Base-by-base conservation (phyloP, 2,888 invertebrate genomes). In the Trissoscelio sp. region DNA sequence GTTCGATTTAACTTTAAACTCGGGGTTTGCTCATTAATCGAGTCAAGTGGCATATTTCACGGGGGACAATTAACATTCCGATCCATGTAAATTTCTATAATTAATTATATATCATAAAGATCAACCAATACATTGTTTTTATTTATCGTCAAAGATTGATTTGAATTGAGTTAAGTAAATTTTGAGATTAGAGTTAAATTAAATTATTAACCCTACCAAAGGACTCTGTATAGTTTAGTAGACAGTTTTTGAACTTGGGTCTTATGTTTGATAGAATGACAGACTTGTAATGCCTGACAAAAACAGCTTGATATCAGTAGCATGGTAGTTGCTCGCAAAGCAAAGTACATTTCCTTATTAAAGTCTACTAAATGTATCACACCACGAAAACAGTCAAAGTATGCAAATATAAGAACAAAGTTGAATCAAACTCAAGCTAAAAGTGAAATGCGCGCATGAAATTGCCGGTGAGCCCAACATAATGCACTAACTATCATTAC, bases 401-500 rank as follows among this genome's bases (percentile, higher is more conserved):
- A 73, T 62, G 72, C 62, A 73, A 62, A 42, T 28, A 60, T 39
- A 11, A 20, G n/a, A 37, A 44, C 18, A 53, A 58, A 24, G 5
- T 53, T 18, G n/a, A 74, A 51, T 51, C n/a, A 53, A 39, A 75
- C 22, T 64, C 42, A 46, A 28, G 67, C 66, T 79, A 14, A 74
- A 66, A 60, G 12, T 42, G 55, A 74, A 69, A 67, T 72, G 64
- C 64, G 60, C 73, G 81, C 78, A 81, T 80, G 79, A 79, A 81
- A 81, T 79, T 83, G 84, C 86, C 86, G 86, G 85, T 83, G 86
- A 79, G 86, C 85, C 85, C 84, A 75, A 75, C 53, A 53, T 42
- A 85, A 31, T 79, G 83, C 83, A 84, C 77, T 24, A 57, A 62
- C 24, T 24, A 24, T 24, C 24, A 24, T 24, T 24, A n/a, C 11